Conservation (phyloP, 2,888 invertebrate genomes). For the Bibio marci region DNA sequence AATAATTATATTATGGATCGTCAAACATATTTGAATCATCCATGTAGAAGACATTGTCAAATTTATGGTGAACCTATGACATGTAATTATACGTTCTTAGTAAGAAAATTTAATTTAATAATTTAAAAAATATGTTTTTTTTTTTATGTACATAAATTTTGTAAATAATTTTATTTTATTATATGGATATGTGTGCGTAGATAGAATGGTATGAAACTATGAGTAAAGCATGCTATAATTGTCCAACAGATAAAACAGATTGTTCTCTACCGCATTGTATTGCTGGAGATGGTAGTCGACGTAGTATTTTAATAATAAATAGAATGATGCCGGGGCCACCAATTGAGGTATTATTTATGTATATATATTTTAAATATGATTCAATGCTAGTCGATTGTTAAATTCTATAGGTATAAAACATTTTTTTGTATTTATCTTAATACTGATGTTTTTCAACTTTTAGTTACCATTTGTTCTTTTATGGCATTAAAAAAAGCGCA, state of each 20-base stretch:
- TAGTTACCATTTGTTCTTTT: too few relatives aligned
- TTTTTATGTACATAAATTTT: neutral
- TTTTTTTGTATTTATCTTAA: too few relatives aligned
- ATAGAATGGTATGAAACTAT: conserved; percentile 67
- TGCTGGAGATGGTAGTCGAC: conserved; percentile 60
- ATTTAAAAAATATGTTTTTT: neutral
- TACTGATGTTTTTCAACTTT: too few relatives aligned
- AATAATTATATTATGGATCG: conserved; percentile 17
- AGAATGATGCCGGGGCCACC: conserved; percentile 75
- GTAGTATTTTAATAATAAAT: conserved; percentile 64
- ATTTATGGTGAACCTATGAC: conserved; percentile 34
- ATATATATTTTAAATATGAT: neutral
- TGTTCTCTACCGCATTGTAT: conserved; percentile 67
- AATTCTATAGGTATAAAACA: too few relatives aligned
- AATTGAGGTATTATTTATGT: conserved; percentile 43
- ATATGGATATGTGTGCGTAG: neutral
- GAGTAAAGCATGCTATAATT: conserved; percentile 76
- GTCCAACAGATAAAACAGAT: conserved; percentile 57
- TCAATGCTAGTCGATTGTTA: too few relatives aligned
- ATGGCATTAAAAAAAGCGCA: too few relatives aligned
- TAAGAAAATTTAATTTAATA: neutral
- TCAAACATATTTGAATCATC: conserved; percentile 24
- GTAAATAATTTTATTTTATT: neutral
- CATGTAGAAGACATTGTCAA: conserved; percentile 44
- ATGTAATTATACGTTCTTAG: conserved; percentile 41